phyloP scores from a whole-genome alignment of 2,113 vertebrate species.

The Thryonomys swinderianus region DNA sequence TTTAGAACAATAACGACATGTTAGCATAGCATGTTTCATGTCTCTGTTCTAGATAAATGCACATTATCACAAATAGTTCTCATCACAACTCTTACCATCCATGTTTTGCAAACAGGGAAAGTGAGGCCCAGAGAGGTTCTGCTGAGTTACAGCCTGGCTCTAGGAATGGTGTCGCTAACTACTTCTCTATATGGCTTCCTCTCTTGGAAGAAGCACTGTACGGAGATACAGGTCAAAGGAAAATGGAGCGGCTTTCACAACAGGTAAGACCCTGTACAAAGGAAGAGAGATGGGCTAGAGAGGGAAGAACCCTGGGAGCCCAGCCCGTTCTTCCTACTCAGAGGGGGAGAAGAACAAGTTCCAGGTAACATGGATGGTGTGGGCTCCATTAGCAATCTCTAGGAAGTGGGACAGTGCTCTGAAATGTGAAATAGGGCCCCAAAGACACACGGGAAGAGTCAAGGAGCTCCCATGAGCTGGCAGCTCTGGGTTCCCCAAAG shows the following conservation, averaged over 20 bases:
- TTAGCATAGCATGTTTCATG: background rate
- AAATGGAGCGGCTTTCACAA: background rate
- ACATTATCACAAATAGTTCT: background rate
- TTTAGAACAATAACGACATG: background rate
- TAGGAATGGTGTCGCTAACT: background rate
- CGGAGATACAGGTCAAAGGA: background rate
- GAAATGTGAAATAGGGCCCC: background rate
- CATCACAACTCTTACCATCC: background rate
- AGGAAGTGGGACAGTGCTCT: background rate
- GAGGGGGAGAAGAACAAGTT: background rate
- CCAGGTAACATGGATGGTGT: background rate
- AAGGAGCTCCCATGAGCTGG: background rate
- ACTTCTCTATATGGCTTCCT: background rate
- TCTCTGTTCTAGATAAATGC: background rate
- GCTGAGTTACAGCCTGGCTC: background rate
- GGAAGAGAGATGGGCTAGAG: background rate
- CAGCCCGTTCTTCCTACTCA: background rate
- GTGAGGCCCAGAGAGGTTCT: background rate
- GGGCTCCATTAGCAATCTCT: background rate
- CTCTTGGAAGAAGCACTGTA: constrained; percentile 1
- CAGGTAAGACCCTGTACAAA: background rate
- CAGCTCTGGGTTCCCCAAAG: background rate
- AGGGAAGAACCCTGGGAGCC: background rate
- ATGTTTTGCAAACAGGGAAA: background rate
- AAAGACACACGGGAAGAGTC: background rate